Percentiles rank a stretch among this genome's conserved stretches.
Evolutionary conservation across 2,113 vertebrate species (phyloP).

Genomic region (Tyto alba): DNA sequence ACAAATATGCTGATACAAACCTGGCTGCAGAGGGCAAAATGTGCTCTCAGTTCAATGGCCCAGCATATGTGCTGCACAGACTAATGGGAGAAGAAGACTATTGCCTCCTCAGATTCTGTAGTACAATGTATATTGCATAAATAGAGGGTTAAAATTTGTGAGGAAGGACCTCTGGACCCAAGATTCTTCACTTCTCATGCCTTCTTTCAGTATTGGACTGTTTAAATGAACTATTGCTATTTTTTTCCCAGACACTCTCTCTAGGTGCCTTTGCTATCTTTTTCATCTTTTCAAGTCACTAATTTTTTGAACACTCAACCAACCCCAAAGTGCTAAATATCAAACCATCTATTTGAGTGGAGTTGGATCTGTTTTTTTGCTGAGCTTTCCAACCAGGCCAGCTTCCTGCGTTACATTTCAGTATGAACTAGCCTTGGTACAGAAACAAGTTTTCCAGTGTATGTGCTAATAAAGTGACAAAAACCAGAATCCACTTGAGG

Average conservation of each 20-base stretch:
- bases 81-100: neutral
- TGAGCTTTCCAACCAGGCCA: neutral
- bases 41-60: neutral
- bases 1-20: rapidly evolving
- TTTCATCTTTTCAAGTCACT: neutral
- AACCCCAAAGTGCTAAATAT: neutral
- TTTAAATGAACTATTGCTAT: neutral
- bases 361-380: neutral
- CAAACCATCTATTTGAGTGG: neutral
- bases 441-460: neutral
- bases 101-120: neutral
- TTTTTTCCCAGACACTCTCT: neutral
- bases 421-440: neutral
- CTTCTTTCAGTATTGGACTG: neutral
- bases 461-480: neutral
- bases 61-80: rapidly evolving
- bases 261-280: neutral
- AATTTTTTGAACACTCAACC: neutral
- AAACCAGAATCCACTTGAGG: neutral
- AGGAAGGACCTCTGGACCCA: neutral
- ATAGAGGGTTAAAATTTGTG: neutral
- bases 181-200: neutral
- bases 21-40: neutral
- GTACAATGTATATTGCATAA: neutral
- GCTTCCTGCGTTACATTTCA: neutral